These are phyloP conservation scores for Cephalopterus ornatus DNA, from an alignment of 2,113 vertebrate genomes.

Conservation along the genomic window DNA sequence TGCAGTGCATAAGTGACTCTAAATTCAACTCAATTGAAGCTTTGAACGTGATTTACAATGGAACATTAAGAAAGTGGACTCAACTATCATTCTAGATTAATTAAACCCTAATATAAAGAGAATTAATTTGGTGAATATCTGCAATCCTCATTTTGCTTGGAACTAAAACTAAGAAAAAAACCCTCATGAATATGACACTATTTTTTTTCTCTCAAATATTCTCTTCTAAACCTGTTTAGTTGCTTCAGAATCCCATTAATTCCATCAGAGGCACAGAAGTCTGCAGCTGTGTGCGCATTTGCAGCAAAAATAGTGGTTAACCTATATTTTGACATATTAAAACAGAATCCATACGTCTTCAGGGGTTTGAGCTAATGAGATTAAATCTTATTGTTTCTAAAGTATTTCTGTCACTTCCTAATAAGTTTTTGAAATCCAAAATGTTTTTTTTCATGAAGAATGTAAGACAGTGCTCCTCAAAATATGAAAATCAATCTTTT, in stretches of 20 bases:
- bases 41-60: conserved; percentile 61
- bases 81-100: conserved; percentile 70
- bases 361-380: conserved; percentile 47
- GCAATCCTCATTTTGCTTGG: conserved; percentile 46
- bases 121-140: conserved; percentile 65
- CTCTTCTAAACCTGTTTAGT: conserved; percentile 50
- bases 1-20: not conserved
- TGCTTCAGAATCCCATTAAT: conserved; percentile 66
- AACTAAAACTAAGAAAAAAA: conserved; percentile 39
- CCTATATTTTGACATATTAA: conserved; percentile 52
- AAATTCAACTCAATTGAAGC: conserved; percentile 53
- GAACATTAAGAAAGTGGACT: conserved; percentile 60
- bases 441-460: not conserved
- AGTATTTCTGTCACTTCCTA: conserved; percentile 60
- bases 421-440: conserved; percentile 17
- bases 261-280: conserved; percentile 47
- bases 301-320: conserved; percentile 61
- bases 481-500: not conserved
- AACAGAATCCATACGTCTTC: conserved; percentile 60
- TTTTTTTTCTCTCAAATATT: conserved; percentile 50
- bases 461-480: not conserved
- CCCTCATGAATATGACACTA: not conserved
- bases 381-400: conserved; percentile 47
- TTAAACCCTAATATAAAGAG: conserved; percentile 58
- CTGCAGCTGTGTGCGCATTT: conserved; percentile 47